These are phyloP conservation scores for Drosophila mulleri DNA, from an alignment of 2,888 invertebrate species.

Conservation along the genomic window DNA sequence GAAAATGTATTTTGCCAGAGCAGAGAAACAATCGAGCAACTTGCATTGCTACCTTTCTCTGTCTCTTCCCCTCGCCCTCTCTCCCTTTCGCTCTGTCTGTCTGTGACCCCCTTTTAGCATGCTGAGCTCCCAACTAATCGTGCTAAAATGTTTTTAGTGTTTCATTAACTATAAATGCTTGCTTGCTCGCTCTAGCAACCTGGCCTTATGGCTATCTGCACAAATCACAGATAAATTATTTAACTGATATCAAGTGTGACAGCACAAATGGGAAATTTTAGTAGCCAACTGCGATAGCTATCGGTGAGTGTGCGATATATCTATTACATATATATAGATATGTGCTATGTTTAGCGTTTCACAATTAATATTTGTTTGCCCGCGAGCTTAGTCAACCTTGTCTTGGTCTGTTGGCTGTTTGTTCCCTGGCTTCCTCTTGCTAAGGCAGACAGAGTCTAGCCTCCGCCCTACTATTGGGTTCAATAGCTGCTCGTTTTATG, in stretches of 20 bases:
- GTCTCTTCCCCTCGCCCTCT: neutral
- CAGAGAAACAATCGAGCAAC: slow-evolving; percentile 9
- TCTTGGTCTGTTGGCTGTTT: slow-evolving; percentile 22
- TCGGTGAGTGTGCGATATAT: slow-evolving; percentile 15
- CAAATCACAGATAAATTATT: slow-evolving; percentile 37
- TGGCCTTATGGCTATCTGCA: slow-evolving; percentile 18
- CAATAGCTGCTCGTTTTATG: slow-evolving; percentile 33
- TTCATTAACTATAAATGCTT: slow-evolving; percentile 39
- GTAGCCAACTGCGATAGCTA: slow-evolving; percentile 20
- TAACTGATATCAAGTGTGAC: slow-evolving; percentile 20
- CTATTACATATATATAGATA: neutral
- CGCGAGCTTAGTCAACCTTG: slow-evolving; percentile 15
- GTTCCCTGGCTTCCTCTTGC: neutral
- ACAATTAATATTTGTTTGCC: slow-evolving; percentile 1
- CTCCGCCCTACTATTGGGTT: slow-evolving; percentile 15
- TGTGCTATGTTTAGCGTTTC: neutral
- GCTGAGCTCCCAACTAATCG: slow-evolving; percentile 45
- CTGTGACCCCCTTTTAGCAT: slow-evolving; percentile 4
- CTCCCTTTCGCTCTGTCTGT: neutral
- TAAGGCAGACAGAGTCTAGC: slow-evolving; percentile 4
- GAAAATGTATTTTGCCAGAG: slow-evolving; percentile 49
- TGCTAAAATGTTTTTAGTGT: slow-evolving; percentile 69
- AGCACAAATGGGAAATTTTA: neutral
- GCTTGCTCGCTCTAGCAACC: neutral
- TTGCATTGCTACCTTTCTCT: neutral